Base-by-base conservation (phyloP, 2,113 vertebrate genomes). In the Sebastes schlegelii region DNA sequence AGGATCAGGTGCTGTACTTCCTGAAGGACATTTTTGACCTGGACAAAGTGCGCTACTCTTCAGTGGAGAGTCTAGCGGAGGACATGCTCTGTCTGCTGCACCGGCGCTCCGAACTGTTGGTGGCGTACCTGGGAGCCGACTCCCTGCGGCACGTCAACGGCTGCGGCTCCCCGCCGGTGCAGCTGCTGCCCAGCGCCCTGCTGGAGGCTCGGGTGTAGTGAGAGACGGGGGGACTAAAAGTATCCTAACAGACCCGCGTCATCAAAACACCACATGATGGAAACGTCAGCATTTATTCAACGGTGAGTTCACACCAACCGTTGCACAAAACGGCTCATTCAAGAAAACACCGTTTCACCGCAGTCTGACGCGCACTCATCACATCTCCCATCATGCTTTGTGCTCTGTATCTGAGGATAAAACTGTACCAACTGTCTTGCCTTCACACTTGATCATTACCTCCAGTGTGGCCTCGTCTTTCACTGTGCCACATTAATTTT, bases 1-100 rank as follows among this genome's bases (percentile, higher is more conserved):
- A 99, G 98, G 97, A 98, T 88, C 97, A 99, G 93, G 96, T 99
- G 89, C 93, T 98, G 88, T 95, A 96, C 94, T 99, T 99, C 92
- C 95, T 99, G 52, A 99, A 97, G 88, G 98, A 99, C 92, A 97
- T 99, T 84, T 99, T 99, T 78, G 98, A 99, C 85, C 95, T 98
- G 85, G 98, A 99, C 62, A 99, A 99, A 87, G 98, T 99, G 26
- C 95, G 98, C 1, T 99, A 98, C 92, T 96, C 94, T 0, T 96
- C 86, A 0, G 94, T 97, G 88, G 98, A 99, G 74, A 95, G 88
- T 19, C 90, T 99, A 89, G 95, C 97, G 0, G 98, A 98, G 82
- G 98, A 99, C 83, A 96, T 98, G 26, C 92, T 96, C 10, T 97
- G 95, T 68, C 88, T 98, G 67, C 91, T 99, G 13, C 94, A 96